Evolutionary conservation across 2,888 invertebrate species (phyloP), one percentile per base, ranked within the genome.

Genomic region (Erpobdella octoculata): DNA sequence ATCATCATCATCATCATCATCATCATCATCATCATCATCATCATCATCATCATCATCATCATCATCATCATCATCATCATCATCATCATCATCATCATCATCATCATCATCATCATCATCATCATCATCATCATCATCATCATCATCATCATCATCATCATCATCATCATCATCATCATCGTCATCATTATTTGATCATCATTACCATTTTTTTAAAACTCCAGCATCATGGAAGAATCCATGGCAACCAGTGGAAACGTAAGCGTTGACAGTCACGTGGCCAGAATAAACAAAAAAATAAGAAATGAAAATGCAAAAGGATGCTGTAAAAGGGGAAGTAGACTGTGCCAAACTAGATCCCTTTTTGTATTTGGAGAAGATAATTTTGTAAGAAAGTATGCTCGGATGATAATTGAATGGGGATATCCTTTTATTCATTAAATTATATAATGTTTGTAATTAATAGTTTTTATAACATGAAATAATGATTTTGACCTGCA

Each of bases 1-100:
- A 46, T 46, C 46, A 46, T 98, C 86, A 89, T 98, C 88, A 98
- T 98, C 87, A 89, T 98, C 86, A 98, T 98, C 87, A 97, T 97
- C 86, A 98, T 98, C 87, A 93, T 98, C 87, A 98, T 98, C 87
- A 98, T 98, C 87, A 97, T 37, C 48, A 59, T 25, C 35, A 59
- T 53, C 33, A 33, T 70, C 33, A 59, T 46, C 41, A 4, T 68
- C 41, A 62, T 68, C 48, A 61, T 68, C 48, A 61, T 68, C 48
- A 68, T 69, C 53, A 0, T 48, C 53, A 1, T 69, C 33, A 61
- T 69, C 53, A 48, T 69, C 53, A 69, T 69, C 25, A 31, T 38
- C 1, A 66, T 66, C 25, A 66, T 18, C 15, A 66, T 38, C n/a
- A 15, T 36, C 8, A 12, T 28, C 8, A 28, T 12, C 33, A 64